Evolutionary conservation across 35 echinoderm and acorn worm genomes (phyloP).

Genomic region (Ophiothrix spiculata): DNA sequence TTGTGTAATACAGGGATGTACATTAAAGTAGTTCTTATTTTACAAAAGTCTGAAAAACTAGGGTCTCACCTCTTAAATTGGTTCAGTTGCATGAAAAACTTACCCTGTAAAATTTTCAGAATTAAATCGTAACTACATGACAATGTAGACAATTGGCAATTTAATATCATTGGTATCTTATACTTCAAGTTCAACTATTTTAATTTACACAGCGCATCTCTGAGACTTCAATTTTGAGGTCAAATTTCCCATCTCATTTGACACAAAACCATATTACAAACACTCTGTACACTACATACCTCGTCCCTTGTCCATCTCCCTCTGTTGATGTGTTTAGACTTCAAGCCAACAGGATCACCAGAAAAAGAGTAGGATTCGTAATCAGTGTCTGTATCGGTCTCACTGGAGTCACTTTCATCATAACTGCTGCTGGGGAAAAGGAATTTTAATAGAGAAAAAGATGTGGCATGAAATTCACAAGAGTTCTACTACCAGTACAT

Average conservation of each 20-base stretch:
- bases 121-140: not conserved
- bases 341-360: not conserved
- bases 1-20: not conserved
- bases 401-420: constrained; percentile 35
- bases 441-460: too few species aligned
- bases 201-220: not conserved
- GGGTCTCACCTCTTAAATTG: too few species aligned
- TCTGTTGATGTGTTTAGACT: constrained; percentile 33
- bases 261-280: not conserved
- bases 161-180: not conserved
- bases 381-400: not conserved
- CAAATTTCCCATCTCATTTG: not conserved
- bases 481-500: too few species aligned
- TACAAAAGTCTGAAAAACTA: too few species aligned
- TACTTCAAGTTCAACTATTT: not conserved
- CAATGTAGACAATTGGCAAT: not conserved
- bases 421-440: not conserved
- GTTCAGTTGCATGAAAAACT: too few species aligned
- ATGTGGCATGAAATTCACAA: too few species aligned
- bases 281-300: not conserved
- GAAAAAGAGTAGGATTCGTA: not conserved
- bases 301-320: constrained; percentile 32
- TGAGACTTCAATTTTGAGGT: not conserved
- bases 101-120: too few species aligned
- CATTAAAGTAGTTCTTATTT: too few species aligned